phyloP scores from a whole-genome alignment of 2,797 vertebrate species.

The Eulemur coronatus region DNA sequence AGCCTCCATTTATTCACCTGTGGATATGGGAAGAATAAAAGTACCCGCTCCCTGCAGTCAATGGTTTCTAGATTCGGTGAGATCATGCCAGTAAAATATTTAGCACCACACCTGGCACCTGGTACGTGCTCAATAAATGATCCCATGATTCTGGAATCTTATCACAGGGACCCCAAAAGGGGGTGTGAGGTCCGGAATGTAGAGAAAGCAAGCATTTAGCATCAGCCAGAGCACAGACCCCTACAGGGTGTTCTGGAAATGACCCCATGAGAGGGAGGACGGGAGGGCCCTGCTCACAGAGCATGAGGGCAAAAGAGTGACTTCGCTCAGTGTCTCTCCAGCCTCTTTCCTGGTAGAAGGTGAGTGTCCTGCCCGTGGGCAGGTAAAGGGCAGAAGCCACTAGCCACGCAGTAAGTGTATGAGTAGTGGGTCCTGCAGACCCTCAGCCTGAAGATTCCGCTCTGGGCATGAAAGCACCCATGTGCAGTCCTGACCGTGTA shows the following conservation, averaged over 20 bases:
- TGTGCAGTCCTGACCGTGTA: background rate
- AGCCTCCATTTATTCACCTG: background rate
- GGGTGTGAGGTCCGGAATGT: background rate
- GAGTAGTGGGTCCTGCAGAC: background rate
- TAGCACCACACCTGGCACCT: background rate
- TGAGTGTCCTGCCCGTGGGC: background rate
- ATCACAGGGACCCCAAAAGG: background rate
- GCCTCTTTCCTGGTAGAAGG: background rate
- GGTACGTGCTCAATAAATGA: background rate
- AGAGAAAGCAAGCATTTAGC: background rate
- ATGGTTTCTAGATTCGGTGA: background rate
- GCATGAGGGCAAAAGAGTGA: background rate
- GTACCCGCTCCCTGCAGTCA: background rate
- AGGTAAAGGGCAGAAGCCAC: background rate
- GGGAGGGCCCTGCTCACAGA: background rate
- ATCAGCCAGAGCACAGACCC: background rate
- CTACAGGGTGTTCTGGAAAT: conserved; percentile 11
- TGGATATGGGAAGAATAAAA: background rate
- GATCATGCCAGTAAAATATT: background rate
- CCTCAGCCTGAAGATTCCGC: background rate
- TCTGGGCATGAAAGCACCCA: background rate
- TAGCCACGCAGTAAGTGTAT: background rate
- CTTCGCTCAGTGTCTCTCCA: background rate
- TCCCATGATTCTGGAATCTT: background rate
- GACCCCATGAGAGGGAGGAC: background rate